Evolutionary conservation across 2,888 invertebrate species (phyloP).

Genomic region (Notocelia uddmanniana): DNA sequence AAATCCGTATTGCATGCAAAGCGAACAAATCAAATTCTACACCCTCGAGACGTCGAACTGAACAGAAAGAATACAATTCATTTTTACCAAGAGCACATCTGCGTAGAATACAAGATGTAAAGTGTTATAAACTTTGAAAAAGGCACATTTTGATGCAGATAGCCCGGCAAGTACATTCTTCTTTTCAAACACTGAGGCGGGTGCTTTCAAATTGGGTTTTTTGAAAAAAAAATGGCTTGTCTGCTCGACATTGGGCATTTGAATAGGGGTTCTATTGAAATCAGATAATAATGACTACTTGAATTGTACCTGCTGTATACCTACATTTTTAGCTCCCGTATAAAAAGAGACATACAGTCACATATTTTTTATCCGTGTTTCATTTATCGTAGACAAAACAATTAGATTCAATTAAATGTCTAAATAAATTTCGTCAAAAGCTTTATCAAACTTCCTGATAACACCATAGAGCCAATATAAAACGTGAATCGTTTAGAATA

Average conservation of each 20-base stretch:
- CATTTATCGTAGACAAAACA: too few species aligned
- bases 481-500: not conserved
- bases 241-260: conserved; percentile 8
- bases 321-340: too few species aligned
- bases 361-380: too few species aligned
- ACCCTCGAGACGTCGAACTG: conserved; percentile 25
- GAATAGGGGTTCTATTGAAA: not conserved
- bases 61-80: conserved; percentile 26
- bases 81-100: conserved; percentile 29
- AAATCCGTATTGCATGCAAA: conserved; percentile 41
- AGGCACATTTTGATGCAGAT: not conserved
- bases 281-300: too few species aligned
- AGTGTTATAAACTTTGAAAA: not conserved
- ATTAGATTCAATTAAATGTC: too few species aligned
- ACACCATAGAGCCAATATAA: not conserved
- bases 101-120: conserved; percentile 8
- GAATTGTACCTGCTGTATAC: too few species aligned
- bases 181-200: not conserved
- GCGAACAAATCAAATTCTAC: conserved; percentile 39
- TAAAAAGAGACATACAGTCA: too few species aligned
- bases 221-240: conserved; percentile 2
- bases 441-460: not conserved
- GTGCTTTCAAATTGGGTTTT: not conserved
- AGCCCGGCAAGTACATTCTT: too few species aligned
- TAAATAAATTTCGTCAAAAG: too few species aligned